These are phyloP conservation scores for Podarcis siculus DNA, from an alignment of 2,797 vertebrate genomes.

Conservation along the genomic window DNA sequence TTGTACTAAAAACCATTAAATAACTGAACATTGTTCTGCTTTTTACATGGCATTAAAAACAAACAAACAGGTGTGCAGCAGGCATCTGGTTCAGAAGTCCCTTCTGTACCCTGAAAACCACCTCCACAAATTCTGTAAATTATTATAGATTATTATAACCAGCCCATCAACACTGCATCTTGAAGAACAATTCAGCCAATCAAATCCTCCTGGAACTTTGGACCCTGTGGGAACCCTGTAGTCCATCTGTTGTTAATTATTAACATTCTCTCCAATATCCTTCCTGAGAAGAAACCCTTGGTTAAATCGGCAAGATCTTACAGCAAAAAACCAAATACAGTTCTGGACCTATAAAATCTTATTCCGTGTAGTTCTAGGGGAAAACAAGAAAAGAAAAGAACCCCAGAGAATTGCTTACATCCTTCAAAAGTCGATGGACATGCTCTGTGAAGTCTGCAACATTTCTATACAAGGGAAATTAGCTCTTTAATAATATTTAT, in stretches of 20 bases:
- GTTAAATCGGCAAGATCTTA: background rate
- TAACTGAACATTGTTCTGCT: no score
- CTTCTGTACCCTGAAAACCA: background rate
- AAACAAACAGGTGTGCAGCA: no score
- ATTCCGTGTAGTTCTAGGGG: conserved; percentile 46
- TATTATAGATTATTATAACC: background rate
- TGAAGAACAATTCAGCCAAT: background rate
- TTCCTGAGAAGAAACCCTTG: background rate
- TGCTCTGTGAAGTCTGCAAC: conserved; percentile 26
- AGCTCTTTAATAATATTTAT: conserved; percentile 26
- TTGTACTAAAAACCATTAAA: no score
- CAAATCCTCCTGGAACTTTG: background rate
- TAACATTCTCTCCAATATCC: fast-evolving
- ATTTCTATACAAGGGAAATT: conserved; percentile 28
- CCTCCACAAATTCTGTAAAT: background rate
- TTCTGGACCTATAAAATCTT: background rate
- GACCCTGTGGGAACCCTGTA: background rate
- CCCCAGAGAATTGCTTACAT: no score
- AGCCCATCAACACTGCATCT: background rate
- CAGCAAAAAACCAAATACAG: conserved; percentile 21
- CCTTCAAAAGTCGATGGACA: background rate
- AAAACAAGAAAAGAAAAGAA: conserved; percentile 4
- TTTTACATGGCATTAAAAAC: no score
- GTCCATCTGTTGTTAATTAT: background rate
- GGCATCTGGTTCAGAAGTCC: background rate